Percentiles rank a stretch among this genome's conserved stretches.
These are phyloP conservation scores for Megalopta genalis DNA, from an alignment of 1,140 invertebrate species.

Conservation along the genomic window DNA sequence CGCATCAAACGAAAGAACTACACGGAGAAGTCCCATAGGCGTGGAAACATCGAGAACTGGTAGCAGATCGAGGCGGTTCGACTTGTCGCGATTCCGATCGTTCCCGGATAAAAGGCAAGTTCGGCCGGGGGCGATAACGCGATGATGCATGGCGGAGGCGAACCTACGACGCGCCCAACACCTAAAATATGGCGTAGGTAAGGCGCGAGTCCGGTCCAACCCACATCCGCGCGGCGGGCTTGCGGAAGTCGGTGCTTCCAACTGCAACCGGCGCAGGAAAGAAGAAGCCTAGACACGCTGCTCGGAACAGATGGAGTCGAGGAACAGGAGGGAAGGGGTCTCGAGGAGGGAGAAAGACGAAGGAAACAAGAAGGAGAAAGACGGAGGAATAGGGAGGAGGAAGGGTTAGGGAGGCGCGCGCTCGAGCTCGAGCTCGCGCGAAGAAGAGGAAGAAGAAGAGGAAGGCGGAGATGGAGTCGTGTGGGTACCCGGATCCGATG, in stretches of 20 bases:
- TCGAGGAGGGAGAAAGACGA: too few relatives aligned
- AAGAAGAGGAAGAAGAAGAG: constrained; percentile 20
- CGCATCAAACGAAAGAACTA: too few relatives aligned
- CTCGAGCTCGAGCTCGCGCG: not conserved
- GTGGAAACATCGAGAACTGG: not conserved
- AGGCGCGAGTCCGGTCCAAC: constrained; percentile 64
- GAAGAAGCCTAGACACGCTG: constrained; percentile 61
- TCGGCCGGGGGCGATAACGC: constrained; percentile 45
- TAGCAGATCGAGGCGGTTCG: not conserved
- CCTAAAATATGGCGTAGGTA: constrained; percentile 66
- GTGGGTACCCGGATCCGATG: constrained; percentile 75
- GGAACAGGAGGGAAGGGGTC: constrained; percentile 23
- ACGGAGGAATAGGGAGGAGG: constrained; percentile 13
- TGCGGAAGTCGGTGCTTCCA: constrained; percentile 72
- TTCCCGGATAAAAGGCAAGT: constrained; percentile 13
- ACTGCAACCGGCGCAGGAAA: constrained; percentile 61
- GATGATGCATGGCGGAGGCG: constrained; percentile 52
- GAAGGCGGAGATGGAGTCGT: constrained; percentile 42
- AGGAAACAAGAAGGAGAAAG: not conserved
- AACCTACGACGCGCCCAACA: constrained; percentile 49
- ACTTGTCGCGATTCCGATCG: constrained; percentile 21
- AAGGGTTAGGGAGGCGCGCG: constrained; percentile 21
- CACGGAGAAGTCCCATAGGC: too few relatives aligned
- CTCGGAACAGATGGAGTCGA: not conserved
- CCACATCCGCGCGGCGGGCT: constrained; percentile 64